phyloP scores from a whole-genome alignment of 2,888 invertebrate species.

The Leptopterna dolabrata region DNA sequence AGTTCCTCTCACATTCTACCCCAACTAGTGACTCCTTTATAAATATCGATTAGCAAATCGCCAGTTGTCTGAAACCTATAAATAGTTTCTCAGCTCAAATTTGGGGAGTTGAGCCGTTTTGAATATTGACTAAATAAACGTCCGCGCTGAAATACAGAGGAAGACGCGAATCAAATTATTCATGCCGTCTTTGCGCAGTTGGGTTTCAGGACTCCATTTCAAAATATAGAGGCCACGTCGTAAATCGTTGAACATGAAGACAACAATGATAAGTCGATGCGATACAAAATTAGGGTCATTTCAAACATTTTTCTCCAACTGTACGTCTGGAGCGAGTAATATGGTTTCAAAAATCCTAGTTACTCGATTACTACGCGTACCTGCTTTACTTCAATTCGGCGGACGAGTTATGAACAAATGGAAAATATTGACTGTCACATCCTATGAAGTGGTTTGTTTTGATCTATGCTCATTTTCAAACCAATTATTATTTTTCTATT shows the following conservation, averaged over 20 bases:
- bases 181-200: not conserved
- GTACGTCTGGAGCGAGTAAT: too few species aligned
- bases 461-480: too few species aligned
- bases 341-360: too few species aligned
- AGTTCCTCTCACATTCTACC: not conserved
- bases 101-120: not conserved
- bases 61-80: not conserved
- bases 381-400: too few species aligned
- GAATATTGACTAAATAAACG: not conserved
- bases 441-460: too few species aligned
- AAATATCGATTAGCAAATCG: not conserved
- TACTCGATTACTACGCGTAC: too few species aligned
- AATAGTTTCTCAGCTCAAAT: not conserved
- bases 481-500: too few species aligned
- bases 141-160: not conserved
- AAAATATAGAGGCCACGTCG: not conserved
- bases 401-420: too few species aligned
- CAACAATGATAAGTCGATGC: not conserved
- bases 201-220: not conserved
- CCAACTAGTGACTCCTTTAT: not conserved
- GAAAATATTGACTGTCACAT: too few species aligned
- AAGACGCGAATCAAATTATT: not conserved
- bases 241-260: not conserved
- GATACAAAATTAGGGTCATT: too few species aligned
- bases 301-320: too few species aligned